Base-by-base conservation (phyloP, 2,888 invertebrate species). In the Synanthedon formicaeformis region DNA sequence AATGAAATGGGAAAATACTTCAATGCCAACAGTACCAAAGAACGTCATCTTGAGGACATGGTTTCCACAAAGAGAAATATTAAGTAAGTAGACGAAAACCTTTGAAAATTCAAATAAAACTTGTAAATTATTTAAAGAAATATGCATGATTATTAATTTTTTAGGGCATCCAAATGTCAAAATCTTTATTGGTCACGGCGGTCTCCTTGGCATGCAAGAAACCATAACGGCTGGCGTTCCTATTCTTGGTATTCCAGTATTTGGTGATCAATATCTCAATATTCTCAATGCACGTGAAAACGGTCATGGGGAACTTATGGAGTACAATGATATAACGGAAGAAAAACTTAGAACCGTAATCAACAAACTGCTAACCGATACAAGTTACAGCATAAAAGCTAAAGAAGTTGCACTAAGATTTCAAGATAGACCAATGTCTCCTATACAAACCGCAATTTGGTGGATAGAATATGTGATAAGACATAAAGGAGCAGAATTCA, bases 41-140 rank as follows among this genome's bases (percentile, higher is more conserved):
- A 88, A 88, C 64, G 73, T 90, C 0, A 74, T 81, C 64, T 67
- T 88, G 2, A 60, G 68, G 41, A 81, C 83, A 60, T 90, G 89
- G 89, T 68, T 89, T 59, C 89, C 89, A 1, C 90, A 90, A 65
- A 81, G 80, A 54, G 88, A 88, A 57, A 77, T 90, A 50, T 55
- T 81, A 40, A 73, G 78, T 75, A 58, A 60, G 57, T 53, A 27
- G 6, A 40, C 34, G 34, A 34, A n/a, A 23, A 10, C 0, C 34
- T 18, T 49, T 49, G 10, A n/a, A 45, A n/a, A 45, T 13, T 45
- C 12, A 45, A 45, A 13, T 45, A n/a, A 5, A 45, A 45, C 45
- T 13, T 13, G 12, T 45, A 45, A 14, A 14, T 6, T 6, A 14
- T 34, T 34, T 34, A 34, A 10, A 34, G 2, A 34, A 34, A 10